Conservation (phyloP, 2,113 vertebrate genomes). For the Syngnathus typhle region DNA sequence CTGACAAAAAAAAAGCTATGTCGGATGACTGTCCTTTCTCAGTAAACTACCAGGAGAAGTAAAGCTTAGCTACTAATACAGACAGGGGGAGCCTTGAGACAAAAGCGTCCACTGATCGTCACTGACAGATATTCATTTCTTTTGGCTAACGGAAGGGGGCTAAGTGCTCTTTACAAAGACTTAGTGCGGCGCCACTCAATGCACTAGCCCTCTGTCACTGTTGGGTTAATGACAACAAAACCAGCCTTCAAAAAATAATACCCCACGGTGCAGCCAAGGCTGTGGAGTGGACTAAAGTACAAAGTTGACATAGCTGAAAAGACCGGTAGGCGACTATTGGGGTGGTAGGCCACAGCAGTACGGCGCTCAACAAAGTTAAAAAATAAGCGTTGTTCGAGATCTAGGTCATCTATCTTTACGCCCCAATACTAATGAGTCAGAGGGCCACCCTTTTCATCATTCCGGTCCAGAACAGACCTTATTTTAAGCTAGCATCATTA, state of each 20-base stretch:
- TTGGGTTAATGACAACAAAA: constrained; percentile 68
- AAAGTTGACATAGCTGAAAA: constrained; percentile 17
- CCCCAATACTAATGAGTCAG: constrained; percentile 69
- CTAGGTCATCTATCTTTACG: constrained; percentile 73
- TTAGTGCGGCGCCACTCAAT: constrained; percentile 63
- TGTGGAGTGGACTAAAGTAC: constrained; percentile 38
- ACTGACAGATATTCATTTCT: constrained; percentile 67
- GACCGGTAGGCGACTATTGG: constrained; percentile 25
- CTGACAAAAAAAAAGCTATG: not conserved
- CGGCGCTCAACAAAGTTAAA: constrained; percentile 17
- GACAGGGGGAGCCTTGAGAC: constrained; percentile 57
- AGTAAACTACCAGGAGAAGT: constrained; percentile 34
- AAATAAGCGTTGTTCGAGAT: constrained; percentile 53
- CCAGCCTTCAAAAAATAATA: constrained; percentile 52
- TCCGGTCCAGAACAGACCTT: constrained; percentile 63
- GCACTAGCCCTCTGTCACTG: constrained; percentile 63
- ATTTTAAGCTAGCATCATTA: constrained; percentile 74
- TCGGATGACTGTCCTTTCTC: constrained; percentile 31
- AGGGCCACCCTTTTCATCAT: constrained; percentile 69
- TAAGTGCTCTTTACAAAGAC: constrained; percentile 74
- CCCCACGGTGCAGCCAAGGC: constrained; percentile 31
- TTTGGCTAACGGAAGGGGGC: constrained; percentile 61
- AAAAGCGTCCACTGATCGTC: constrained; percentile 67
- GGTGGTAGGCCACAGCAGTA: constrained; percentile 12
- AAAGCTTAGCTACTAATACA: constrained; percentile 50